Evolutionary conservation across 1,140 invertebrate species (phyloP).

Genomic region (Pogonus chalceus): DNA sequence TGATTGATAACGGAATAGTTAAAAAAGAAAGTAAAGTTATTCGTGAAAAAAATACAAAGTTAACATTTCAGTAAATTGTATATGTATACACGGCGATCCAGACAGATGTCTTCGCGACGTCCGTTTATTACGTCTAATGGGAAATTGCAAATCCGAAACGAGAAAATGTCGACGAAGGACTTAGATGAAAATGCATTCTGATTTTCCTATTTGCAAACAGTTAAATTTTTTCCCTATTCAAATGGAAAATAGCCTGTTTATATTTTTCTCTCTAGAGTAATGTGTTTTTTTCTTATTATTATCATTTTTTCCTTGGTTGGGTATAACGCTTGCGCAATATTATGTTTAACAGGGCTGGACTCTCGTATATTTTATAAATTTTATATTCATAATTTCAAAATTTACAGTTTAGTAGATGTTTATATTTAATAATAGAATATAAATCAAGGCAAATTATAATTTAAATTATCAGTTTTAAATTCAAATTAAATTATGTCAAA

Average conservation of each 20-base stretch:
- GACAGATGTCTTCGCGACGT: neutral
- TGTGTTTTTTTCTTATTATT: neutral
- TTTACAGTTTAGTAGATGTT: too few species aligned
- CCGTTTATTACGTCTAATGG: neutral
- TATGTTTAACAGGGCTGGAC: neutral
- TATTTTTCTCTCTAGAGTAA: neutral
- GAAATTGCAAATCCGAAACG: neutral
- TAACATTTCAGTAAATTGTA: too few species aligned
- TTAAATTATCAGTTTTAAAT: too few species aligned
- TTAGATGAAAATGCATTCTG: neutral
- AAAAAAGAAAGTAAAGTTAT: too few species aligned
- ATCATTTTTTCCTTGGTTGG: neutral
- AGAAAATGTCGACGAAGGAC: neutral
- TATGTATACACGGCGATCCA: neutral
- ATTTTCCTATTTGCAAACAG: neutral
- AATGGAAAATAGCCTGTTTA: conserved; percentile 5
- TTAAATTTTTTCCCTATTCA: neutral
- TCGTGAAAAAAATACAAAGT: too few species aligned
- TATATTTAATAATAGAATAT: too few species aligned
- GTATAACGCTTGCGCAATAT: neutral
- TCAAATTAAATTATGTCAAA: too few species aligned
- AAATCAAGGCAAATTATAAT: too few species aligned
- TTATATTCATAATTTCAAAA: too few species aligned
- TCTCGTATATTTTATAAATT: neutral
- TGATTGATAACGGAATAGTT: too few species aligned